These are phyloP conservation scores for Hymenopus coronatus DNA, from an alignment of 2,888 invertebrate genomes.

Conservation along the genomic window DNA sequence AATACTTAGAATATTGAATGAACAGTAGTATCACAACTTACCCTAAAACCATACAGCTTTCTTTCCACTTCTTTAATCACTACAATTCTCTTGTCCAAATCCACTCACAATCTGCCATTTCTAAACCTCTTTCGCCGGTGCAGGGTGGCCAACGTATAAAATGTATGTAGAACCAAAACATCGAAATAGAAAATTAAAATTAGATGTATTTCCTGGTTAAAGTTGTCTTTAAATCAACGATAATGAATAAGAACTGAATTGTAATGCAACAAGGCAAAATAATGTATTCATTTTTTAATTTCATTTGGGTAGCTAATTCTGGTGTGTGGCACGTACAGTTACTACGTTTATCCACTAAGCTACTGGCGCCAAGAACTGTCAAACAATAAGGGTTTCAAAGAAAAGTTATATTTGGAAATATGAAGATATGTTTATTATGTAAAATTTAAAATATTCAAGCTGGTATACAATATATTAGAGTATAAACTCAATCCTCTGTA, in stretches of 20 bases:
- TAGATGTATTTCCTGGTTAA: too few relatives aligned
- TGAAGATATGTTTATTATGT: too few relatives aligned
- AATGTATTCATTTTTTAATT: neutral
- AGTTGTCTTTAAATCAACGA: too few relatives aligned
- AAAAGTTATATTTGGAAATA: too few relatives aligned
- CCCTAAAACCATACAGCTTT: neutral
- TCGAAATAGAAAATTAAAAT: too few relatives aligned
- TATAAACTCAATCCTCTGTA: too few relatives aligned
- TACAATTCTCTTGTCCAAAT: neutral
- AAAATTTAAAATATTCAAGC: too few relatives aligned
- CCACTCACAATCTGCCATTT: neutral
- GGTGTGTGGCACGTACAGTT: neutral
- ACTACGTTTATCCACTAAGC: neutral
- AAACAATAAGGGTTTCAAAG: neutral
- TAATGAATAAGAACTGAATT: too few relatives aligned
- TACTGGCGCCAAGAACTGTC: neutral
- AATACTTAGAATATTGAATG: too few relatives aligned
- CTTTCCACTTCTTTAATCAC: neutral
- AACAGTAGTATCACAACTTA: neutral
- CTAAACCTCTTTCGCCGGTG: neutral
- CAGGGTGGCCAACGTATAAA: neutral
- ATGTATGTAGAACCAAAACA: neutral
- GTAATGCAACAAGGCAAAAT: too few relatives aligned
- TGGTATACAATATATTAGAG: too few relatives aligned
- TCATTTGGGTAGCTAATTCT: neutral